These are phyloP conservation scores for Megamerina dolium DNA, from an alignment of 2,888 invertebrate genomes.

Conservation along the genomic window DNA sequence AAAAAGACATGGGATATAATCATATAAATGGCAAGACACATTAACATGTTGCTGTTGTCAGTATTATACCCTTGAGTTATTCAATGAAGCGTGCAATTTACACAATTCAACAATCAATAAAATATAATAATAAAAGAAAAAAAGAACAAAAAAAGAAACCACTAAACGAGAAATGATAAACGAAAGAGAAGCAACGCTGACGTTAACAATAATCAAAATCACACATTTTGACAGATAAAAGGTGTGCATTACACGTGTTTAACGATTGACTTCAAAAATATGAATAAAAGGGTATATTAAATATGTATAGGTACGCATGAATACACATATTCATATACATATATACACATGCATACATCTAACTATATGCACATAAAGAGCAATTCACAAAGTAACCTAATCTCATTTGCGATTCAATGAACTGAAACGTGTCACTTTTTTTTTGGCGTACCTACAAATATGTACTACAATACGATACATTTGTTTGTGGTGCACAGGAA, in stretches of 20 bases:
- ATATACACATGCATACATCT: not conserved
- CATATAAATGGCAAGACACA: too few relatives aligned
- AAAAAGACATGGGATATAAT: too few relatives aligned
- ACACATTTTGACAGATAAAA: conserved; percentile 20
- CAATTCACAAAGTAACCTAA: conserved; percentile 16
- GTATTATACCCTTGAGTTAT: too few relatives aligned
- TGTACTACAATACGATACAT: not conserved
- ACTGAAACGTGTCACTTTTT: conserved; percentile 11
- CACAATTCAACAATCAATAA: conserved; percentile 32
- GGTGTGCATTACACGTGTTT: conserved; percentile 32
- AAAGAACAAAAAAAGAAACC: too few relatives aligned
- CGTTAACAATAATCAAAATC: conserved; percentile 14
- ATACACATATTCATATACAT: not conserved
- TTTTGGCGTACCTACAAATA: too few relatives aligned
- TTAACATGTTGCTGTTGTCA: too few relatives aligned
- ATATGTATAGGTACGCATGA: too few relatives aligned
- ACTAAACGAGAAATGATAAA: conserved; percentile 5
- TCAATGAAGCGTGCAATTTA: conserved; percentile 33
- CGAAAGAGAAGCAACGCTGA: too few relatives aligned
- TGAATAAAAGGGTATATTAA: too few relatives aligned
- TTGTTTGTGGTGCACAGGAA: not conserved
- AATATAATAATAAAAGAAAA: too few relatives aligned
- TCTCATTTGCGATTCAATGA: conserved; percentile 23
- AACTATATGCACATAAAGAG: not conserved
- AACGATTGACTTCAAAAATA: too few relatives aligned